Conservation (phyloP, 2,888 invertebrate species). For the Habroteleia sp. region DNA sequence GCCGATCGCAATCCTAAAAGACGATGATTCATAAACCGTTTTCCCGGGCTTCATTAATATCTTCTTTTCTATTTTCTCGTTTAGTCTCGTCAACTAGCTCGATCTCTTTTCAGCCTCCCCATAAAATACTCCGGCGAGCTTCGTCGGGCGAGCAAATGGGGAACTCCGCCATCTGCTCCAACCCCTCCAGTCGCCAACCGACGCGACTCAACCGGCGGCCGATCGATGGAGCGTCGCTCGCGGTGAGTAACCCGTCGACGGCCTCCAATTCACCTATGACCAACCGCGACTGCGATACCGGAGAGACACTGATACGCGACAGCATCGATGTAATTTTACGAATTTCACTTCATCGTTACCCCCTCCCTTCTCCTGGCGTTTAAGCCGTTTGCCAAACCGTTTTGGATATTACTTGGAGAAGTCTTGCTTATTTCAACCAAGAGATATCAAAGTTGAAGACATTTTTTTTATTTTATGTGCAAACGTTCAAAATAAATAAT, state of each 20-base stretch:
- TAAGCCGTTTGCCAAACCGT: too few species aligned
- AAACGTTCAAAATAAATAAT: too few species aligned
- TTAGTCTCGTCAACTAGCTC: conserved; percentile 41
- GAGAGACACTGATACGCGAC: conserved; percentile 18
- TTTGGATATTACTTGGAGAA: too few species aligned
- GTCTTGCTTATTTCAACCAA: too few species aligned
- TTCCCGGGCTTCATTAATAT: conserved; percentile 54
- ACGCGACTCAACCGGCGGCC: conserved; percentile 69
- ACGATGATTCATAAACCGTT: conserved; percentile 45
- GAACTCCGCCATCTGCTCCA: conserved; percentile 69
- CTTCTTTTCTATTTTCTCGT: conserved; percentile 36
- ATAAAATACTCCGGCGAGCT: conserved; percentile 67
- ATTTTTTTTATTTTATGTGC: too few species aligned
- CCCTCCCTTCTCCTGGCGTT: too few species aligned
- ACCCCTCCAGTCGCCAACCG: conserved; percentile 65
- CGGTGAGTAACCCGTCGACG: conserved; percentile 79
- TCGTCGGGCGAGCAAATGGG: conserved; percentile 67
- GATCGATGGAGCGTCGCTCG: conserved; percentile 80
- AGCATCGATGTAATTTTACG: conserved; percentile 26
- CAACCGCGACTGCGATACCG: conserved; percentile 55
- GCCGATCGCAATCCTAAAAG: conserved; percentile 4
- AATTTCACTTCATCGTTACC: too few species aligned
- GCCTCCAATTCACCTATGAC: conserved; percentile 64
- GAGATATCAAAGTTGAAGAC: too few species aligned
- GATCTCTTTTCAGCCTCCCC: conserved; percentile 63